Percentiles rank a stretch among this genome's conserved stretches.
Evolutionary conservation across 1,140 invertebrate genomes (phyloP).

Genomic region (Pseudomyrmex flavicornis): DNA sequence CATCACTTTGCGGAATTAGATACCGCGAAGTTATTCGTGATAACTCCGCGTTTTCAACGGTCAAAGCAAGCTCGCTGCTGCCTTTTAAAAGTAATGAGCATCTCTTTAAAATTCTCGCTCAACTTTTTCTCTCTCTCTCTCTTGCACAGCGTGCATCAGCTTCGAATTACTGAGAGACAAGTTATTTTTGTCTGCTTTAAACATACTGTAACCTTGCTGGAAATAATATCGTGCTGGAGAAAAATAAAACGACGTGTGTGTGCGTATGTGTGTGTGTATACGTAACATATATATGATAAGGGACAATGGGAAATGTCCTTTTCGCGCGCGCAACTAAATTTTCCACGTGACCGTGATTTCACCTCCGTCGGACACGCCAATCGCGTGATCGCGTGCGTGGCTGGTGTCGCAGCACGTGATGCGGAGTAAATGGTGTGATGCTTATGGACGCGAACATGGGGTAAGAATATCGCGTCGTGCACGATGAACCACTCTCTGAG

Average conservation of each 20-base stretch:
- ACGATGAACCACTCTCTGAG: conserved; percentile 32
- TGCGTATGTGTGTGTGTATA: too few species aligned
- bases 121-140: not conserved
- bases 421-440: conserved; percentile 48
- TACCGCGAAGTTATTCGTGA: conserved; percentile 68
- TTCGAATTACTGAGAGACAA: not conserved
- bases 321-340: conserved; percentile 35
- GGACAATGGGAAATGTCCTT: conserved; percentile 7
- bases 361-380: conserved; percentile 70
- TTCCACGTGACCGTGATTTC: conserved; percentile 73
- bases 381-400: conserved; percentile 74
- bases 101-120: conserved; percentile 54
- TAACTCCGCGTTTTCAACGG: conserved; percentile 44
- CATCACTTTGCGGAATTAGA: conserved; percentile 82
- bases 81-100: conserved; percentile 56
- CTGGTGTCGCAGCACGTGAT: conserved; percentile 54
- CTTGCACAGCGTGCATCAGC: not conserved
- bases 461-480: conserved; percentile 61
- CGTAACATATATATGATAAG: not conserved
- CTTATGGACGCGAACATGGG: not conserved
- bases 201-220: not conserved
- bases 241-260: conserved; percentile 1
- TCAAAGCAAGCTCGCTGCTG: conserved; percentile 39
- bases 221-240: conserved; percentile 2
- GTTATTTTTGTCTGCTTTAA: not conserved